Evolutionary conservation across 2,797 vertebrate species (phyloP), one percentile per base, ranked within the genome.

Genomic region (Microcaecilia unicolor): DNA sequence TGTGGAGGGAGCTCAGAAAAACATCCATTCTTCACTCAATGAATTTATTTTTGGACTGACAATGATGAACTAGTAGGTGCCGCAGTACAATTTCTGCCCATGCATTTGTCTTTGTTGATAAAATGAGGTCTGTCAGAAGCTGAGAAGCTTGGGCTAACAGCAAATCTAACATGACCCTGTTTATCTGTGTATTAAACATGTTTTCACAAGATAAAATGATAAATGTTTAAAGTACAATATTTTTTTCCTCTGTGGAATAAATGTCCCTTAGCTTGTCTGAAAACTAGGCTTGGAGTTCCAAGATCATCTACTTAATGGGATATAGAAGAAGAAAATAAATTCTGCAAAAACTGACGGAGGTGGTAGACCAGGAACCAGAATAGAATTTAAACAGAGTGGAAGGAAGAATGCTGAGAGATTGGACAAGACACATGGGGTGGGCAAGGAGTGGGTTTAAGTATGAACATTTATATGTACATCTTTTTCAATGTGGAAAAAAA

Each of bases 41-140:
- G 55, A 72, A 74, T 83, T 74, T 83, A 70, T 84, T 85, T n/a
- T 83, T 48, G 60, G 61, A 53, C 46, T 80, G 85, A 85, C 60
- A 67, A 18, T 70, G 70, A 81, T 74, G 70, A 58, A 84, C 73
- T 11, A 41, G 33, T 46, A 52, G 57, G 53, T 58, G 58, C 61
- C 7, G 0, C 29, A 22, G 35, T 53, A 66, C 62, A 70, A 53
- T 72, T 73, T 68, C 56, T 58, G 22, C 36, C 61, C 43, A 51
- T 81, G 70, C 74, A 83, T 88, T 86, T 84, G 48, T 74, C 57
- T 70, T 69, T 69, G 37, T 63, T 53, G 68, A 41, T 80, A 71
- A 85, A 88, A 88, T 70, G 49, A 82, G 53, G 51, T 67, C 37
- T 75, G 72, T 78, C 69, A 81, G 55, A 68, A 45, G 60, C 38